phyloP scores from a whole-genome alignment of 2,113 vertebrate genomes.

The Misgurnus anguillicaudatus region DNA sequence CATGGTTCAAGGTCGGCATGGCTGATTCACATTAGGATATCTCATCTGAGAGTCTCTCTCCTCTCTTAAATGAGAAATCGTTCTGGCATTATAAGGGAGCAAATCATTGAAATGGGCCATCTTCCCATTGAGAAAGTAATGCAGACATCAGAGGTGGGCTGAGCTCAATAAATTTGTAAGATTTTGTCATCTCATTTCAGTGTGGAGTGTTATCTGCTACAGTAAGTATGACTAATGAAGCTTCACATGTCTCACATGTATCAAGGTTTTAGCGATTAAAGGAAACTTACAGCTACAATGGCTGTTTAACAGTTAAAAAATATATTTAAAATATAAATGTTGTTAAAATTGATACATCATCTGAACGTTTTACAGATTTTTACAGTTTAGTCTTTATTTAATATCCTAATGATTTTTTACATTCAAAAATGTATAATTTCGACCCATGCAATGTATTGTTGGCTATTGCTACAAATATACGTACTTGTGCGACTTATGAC shows the following conservation, averaged over 20 bases:
- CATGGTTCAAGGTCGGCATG: not conserved
- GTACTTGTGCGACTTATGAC: not conserved
- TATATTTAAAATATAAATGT: not conserved
- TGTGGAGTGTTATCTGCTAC: not conserved
- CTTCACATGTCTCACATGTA: not conserved
- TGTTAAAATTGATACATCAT: too few relatives aligned
- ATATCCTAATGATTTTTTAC: too few relatives aligned
- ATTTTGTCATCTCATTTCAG: slow-evolving; percentile 16
- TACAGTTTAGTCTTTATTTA: too few relatives aligned
- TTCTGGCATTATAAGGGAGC: slow-evolving; percentile 19
- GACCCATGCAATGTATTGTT: too few relatives aligned
- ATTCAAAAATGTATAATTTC: too few relatives aligned
- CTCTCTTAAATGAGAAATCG: slow-evolving; percentile 29
- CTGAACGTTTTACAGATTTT: too few relatives aligned
- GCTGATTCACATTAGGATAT: not conserved
- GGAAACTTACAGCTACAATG: not conserved
- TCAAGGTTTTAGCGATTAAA: not conserved
- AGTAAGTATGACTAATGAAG: slow-evolving; percentile 7
- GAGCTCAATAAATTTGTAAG: slow-evolving; percentile 15
- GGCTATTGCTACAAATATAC: not conserved
- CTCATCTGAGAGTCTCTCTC: slow-evolving; percentile 28
- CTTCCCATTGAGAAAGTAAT: slow-evolving; percentile 21
- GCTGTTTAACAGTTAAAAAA: not conserved
- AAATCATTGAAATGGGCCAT: slow-evolving; percentile 34
- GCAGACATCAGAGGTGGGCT: slow-evolving; percentile 17